A percentile compares a stretch with the other conserved stretches of the same genome.
These are phyloP conservation scores for sheep (Ovis aries) DNA, from an alignment of 2,113 vertebrate genomes.

Conservation along the genomic window ARS-UI_Ramb_v3.0 NC_056073.1:19154001-19154500, in stretches of 20 bases:
- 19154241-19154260: not conserved
- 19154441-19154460: not conserved
- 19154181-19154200: not conserved
- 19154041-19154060: not conserved
- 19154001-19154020: not conserved
- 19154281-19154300: no score
- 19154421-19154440: no score
- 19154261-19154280: not conserved
- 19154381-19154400: not conserved
- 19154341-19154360: accelerated
- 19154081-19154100: not conserved
- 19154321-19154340: not conserved
- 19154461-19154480: not conserved
- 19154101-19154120: not conserved
- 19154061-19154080: not conserved
- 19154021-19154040: not conserved
- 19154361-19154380: no score
- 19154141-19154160: not conserved
- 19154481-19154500: not conserved
- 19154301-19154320: not conserved
- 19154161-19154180: not conserved
- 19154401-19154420: not conserved
- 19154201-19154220: not conserved
- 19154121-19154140: not conserved
- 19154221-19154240: not conserved